Evolutionary conservation across 1,140 invertebrate species (phyloP), one percentile per base, ranked within the genome.

Genomic region (Cyclina sinensis): DNA sequence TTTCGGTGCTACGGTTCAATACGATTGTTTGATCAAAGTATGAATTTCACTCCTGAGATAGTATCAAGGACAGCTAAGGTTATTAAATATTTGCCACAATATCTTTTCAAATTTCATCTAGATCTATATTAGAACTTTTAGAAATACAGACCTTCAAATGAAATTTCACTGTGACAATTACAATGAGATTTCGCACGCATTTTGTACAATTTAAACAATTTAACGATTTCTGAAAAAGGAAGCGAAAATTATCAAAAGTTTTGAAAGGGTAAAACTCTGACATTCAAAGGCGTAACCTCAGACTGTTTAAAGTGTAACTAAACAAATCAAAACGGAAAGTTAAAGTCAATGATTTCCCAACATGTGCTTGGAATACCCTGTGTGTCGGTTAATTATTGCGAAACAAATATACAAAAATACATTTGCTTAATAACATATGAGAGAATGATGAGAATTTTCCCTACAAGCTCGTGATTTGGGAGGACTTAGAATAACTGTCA

Each of bases 171-270:
- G 35, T 70, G 65, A 70, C 27, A 70, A 14, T n/a, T 9, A 30
- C 37, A 37, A 70, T 70, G 30, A 37, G 5, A 39, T 27, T 3
- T 37, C 32, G 65, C 30, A 70, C 65, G 65, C 30, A 37, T 70
- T 70, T 70, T 37, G 37, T 70, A 37, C 65, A 70, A 62, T 70
- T 70, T 70, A 37, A 39, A 37, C 1, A 70, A 32, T 70, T 32
- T 37, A 70, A 9, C 35, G 4, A 70, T 37, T 70, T 37, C 27
- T 37, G 65, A 35, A 70, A 7, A 5, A 70, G 65, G 32, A 27
- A 27, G 14, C 1, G n/a, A 70, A 70, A 37, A 54, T 3, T 12
- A 54, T 3, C 51, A 3, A n/a, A 54, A 7, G 51, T 54, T 54
- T 54, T 54, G 2, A 18, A 54, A 12, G 2, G 51, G 21, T 3